These are phyloP conservation scores for Corythoichthys intestinalis DNA, from an alignment of 2,113 vertebrate genomes.

Conservation along the genomic window DNA sequence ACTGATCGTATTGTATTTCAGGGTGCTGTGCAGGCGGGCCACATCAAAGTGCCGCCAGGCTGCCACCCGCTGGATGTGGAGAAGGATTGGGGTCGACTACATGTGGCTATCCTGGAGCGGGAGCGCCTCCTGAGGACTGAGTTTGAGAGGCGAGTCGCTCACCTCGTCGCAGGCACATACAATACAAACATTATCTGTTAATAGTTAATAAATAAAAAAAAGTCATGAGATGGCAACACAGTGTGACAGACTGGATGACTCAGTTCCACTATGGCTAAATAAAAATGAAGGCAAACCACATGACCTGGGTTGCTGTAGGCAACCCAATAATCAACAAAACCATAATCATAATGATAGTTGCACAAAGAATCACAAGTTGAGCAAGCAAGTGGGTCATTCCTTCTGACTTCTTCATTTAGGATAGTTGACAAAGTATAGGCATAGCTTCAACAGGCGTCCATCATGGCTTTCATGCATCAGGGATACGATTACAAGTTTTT, in stretches of 20 bases:
- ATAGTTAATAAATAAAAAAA: background rate
- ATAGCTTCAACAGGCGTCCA: background rate
- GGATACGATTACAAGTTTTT: slow-evolving; percentile 59
- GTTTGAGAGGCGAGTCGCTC: slow-evolving; percentile 74
- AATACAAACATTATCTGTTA: background rate
- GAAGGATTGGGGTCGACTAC: slow-evolving; percentile 93
- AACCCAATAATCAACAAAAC: slow-evolving; percentile 14
- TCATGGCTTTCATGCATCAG: slow-evolving; percentile 71
- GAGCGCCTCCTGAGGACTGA: slow-evolving; percentile 86
- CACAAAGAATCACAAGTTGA: slow-evolving; percentile 36
- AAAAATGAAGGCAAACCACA: slow-evolving; percentile 24
- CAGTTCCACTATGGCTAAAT: slow-evolving; percentile 18
- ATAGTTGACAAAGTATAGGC: too few species aligned
- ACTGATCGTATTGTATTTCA: slow-evolving; percentile 34
- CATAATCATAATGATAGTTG: slow-evolving; percentile 11
- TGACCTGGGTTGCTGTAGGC: slow-evolving; percentile 12
- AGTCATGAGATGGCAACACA: slow-evolving; percentile 10
- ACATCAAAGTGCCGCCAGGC: slow-evolving; percentile 82
- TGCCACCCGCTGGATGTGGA: slow-evolving; percentile 92
- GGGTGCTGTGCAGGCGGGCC: slow-evolving; percentile 81
- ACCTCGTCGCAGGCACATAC: background rate
- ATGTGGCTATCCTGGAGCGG: slow-evolving; percentile 87
- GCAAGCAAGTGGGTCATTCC: slow-evolving; percentile 28
- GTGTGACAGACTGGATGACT: slow-evolving; percentile 42
- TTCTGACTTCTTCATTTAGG: background rate